Conservation (phyloP, 1,140 invertebrate species). For the Achatina immaculata region DNA sequence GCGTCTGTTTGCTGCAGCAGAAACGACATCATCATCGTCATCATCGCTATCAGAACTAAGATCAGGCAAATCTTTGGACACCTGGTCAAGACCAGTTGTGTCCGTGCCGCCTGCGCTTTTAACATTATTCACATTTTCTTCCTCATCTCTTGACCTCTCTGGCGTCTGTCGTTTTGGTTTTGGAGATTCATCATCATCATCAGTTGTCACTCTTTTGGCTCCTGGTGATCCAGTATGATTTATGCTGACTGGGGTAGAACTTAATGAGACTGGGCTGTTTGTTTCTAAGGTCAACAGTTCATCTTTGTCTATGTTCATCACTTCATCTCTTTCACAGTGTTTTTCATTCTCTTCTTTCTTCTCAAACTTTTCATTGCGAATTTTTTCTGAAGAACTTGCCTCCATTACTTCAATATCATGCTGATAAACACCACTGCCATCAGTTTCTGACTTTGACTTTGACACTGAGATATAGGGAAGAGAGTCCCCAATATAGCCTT, state of each 20-base stretch:
- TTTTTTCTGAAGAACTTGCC: not conserved
- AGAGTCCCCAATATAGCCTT: too few relatives aligned
- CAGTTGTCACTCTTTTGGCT: not conserved
- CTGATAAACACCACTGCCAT: not conserved
- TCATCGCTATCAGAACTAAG: conserved; percentile 1
- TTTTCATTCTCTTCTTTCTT: not conserved
- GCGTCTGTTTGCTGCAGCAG: not conserved
- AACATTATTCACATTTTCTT: conserved; percentile 59
- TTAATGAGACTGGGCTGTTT: not conserved
- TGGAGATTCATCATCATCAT: conserved; percentile 66
- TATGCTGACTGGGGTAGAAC: not conserved
- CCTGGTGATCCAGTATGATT: not conserved
- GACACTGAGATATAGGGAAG: too few relatives aligned
- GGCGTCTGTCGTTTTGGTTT: conserved; percentile 79
- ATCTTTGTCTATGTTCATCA: not conserved
- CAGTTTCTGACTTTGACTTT: not conserved
- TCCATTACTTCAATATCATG: not conserved
- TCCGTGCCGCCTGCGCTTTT: not conserved
- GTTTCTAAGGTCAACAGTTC: not conserved
- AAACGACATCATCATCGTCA: conserved; percentile 9
- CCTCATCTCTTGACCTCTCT: conserved; percentile 55
- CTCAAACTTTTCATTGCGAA: not conserved
- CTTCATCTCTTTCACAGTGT: not conserved
- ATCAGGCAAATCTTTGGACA: not conserved
- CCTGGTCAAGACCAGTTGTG: not conserved